Conservation (phyloP, 2,113 vertebrate species). For the Lamprotornis superbus region DNA sequence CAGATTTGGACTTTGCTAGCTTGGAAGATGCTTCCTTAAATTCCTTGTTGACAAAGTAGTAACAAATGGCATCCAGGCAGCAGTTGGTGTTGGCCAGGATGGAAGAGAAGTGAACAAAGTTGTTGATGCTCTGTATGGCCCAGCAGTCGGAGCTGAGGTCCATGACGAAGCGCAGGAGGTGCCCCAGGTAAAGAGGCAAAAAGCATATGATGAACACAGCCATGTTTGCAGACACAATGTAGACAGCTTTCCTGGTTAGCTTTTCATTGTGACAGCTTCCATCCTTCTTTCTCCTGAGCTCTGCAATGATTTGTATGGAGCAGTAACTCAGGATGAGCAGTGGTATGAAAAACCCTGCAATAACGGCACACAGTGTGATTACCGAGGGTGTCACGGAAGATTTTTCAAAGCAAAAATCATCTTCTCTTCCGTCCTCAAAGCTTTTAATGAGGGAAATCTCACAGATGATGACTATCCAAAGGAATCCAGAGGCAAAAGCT, state of each 20-base stretch:
- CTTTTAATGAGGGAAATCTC: background rate
- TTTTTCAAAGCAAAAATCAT: slow-evolving; percentile 53
- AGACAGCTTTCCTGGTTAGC: slow-evolving; percentile 12
- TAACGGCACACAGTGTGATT: background rate
- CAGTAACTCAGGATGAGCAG: slow-evolving; percentile 57
- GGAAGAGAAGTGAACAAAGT: slow-evolving; percentile 12
- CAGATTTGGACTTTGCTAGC: background rate
- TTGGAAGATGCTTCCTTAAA: slow-evolving; percentile 51
- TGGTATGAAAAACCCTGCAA: slow-evolving; percentile 33
- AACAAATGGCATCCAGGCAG: slow-evolving; percentile 66
- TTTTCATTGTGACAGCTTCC: background rate
- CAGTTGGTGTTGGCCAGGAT: slow-evolving; percentile 63
- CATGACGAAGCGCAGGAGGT: slow-evolving; percentile 36
- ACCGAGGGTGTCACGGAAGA: background rate
- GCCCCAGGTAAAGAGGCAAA: slow-evolving; percentile 44
- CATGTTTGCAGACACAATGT: slow-evolving; percentile 61
- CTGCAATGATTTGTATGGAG: slow-evolving; percentile 32
- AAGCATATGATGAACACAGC: slow-evolving; percentile 66
- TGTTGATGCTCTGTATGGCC: background rate
- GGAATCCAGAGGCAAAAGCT: slow-evolving; percentile 35
- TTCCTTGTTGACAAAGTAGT: slow-evolving; percentile 67
- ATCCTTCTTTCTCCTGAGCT: background rate
- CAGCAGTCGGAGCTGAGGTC: background rate
- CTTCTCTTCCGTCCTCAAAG: background rate
- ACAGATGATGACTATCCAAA: slow-evolving; percentile 51